Percentiles rank a stretch among this genome's conserved stretches.
phyloP scores from a whole-genome alignment of 2,888 invertebrate species.

The Plagiodera versicolora region DNA sequence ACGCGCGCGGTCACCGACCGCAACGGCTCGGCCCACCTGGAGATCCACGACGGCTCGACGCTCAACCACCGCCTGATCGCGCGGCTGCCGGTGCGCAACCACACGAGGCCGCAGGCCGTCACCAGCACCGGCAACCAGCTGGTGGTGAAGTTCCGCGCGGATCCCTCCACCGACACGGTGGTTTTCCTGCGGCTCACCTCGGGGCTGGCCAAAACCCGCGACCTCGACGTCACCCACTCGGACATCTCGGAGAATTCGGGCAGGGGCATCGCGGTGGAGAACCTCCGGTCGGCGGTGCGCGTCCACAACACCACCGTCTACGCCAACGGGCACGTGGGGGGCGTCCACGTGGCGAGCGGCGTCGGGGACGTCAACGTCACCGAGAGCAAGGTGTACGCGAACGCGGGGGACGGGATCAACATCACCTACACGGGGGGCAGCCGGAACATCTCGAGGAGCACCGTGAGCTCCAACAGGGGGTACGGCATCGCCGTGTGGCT shows the following conservation, averaged over 20 bases:
- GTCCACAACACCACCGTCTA: conserved; percentile 81
- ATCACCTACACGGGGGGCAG: conserved; percentile 94
- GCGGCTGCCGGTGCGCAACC: conserved; percentile 75
- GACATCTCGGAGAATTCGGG: conserved; percentile 88
- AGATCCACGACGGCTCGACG: conserved; percentile 78
- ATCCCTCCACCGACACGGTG: conserved; percentile 70
- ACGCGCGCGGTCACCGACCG: conserved; percentile 77
- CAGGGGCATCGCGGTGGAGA: conserved; percentile 91
- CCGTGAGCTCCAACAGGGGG: conserved; percentile 83
- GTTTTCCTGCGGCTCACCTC: conserved; percentile 80
- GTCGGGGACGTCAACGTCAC: conserved; percentile 95
- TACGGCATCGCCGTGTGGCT: conserved; percentile 89
- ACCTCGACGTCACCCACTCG: conserved; percentile 84
- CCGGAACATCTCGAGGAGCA: conserved; percentile 85
- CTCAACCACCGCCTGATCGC: conserved; percentile 71
- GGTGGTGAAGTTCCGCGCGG: conserved; percentile 76
- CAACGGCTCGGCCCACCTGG: conserved; percentile 73
- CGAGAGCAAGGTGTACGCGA: conserved; percentile 84
- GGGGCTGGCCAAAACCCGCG: conserved; percentile 76
- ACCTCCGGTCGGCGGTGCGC: conserved; percentile 85
- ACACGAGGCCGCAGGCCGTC: conserved; percentile 85
- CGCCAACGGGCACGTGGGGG: conserved; percentile 87
- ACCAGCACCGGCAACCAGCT: conserved; percentile 80
- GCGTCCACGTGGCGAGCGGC: conserved; percentile 86
- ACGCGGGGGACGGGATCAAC: conserved; percentile 93